Evolutionary conservation across 2,888 invertebrate species (phyloP), one percentile per base, ranked within the genome.

Genomic region (Drosophila basisetae): DNA sequence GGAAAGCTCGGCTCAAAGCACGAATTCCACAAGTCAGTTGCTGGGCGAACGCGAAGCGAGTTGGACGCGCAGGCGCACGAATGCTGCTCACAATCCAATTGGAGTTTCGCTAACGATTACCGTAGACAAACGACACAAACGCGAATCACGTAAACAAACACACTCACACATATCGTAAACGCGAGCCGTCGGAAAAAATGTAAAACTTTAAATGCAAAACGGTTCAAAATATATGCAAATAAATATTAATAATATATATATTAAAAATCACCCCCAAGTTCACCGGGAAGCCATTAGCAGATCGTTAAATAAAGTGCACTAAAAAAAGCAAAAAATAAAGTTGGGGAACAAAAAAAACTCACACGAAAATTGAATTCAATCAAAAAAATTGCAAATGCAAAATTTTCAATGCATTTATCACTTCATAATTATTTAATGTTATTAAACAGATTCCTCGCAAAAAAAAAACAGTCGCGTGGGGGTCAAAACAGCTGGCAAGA

Each of bases 21-120:
- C 30, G 39, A 58, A 31, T 30, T 58, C 35, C 60, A 62, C 60
- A 63, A 66, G 54, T 74, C 83, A 87, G 87, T 87, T 83, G 83
- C 69, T 74, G 75, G 63, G 56, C 75, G 76, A 84, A 83, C 83
- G 84, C 78, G 88, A 82, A 78, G 16, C 74, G 66, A 74, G 73
- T 33, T 76, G 73, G 83, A 88, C 87, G 83, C 87, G 88, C 86
- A 86, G 76, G 76, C 88, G 87, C 89, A 88, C 63, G 55, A 79
- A 58, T 58, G 53, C 49, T 30, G 37, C 28, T 39, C 37, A 33
- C 18, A 41, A 53, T 60, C 71, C 68, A 73, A 67, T 54, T 84
- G 80, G 69, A 75, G 31, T 50, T 47, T 49, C 30, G 39, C 9
- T 18, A 31, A 61, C 37, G 63, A 50, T 72, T 66, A 79, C 64